Evolutionary conservation across 2,113 vertebrate species (phyloP).

Genomic region (Amblyornis subalaris): DNA sequence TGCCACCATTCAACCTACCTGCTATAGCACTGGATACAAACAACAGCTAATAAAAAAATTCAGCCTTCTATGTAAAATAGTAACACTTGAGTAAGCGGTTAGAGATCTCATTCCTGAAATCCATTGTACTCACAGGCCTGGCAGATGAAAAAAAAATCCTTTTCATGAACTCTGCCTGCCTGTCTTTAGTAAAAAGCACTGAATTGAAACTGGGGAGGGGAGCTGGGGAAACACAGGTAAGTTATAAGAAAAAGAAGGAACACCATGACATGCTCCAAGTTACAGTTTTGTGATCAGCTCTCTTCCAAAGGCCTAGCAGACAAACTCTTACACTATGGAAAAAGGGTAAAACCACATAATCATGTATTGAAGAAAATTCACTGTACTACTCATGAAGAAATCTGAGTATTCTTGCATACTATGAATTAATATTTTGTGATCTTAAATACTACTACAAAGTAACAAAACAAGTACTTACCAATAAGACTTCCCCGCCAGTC

Average conservation of each 20-base stretch:
- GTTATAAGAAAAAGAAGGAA: not conserved
- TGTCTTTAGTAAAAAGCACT: not conserved
- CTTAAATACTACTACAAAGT: not conserved
- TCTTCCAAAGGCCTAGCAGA: not conserved
- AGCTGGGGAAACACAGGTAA: not conserved
- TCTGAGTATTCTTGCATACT: accelerated
- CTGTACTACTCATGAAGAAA: not conserved
- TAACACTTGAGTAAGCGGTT: not conserved
- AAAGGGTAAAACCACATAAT: not conserved
- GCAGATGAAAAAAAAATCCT: not conserved
- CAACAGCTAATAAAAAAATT: not conserved
- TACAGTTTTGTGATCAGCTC: not conserved
- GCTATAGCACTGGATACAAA: not conserved
- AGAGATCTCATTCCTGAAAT: not conserved
- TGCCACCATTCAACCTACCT: not conserved
- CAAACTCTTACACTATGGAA: not conserved
- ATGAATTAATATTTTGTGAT: not conserved
- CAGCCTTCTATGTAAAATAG: not conserved
- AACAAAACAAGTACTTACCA: conserved; percentile 64
- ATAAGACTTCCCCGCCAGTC: conserved; percentile 81
- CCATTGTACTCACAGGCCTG: not conserved
- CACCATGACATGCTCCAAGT: not conserved
- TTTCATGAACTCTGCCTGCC: not conserved
- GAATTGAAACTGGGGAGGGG: not conserved
- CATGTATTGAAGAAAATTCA: not conserved